These are phyloP conservation scores for Myanophis thanlyinensis DNA, from an alignment of 2,113 vertebrate genomes.

Conservation along the genomic window DNA sequence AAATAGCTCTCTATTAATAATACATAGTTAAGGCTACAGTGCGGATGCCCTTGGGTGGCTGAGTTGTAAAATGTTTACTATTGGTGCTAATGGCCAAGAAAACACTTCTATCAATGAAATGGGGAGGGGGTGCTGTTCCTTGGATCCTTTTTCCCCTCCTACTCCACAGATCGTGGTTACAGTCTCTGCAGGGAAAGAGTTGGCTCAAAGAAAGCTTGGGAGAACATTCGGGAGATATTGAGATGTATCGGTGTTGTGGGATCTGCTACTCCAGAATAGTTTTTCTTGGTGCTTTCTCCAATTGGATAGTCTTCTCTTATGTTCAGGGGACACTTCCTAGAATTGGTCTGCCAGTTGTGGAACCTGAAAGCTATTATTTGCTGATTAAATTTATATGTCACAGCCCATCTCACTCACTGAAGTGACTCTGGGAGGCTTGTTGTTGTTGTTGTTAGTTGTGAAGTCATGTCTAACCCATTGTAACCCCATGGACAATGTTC, in stretches of 20 bases:
- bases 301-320: neutral
- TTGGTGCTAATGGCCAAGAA: conserved; percentile 23
- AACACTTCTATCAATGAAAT: neutral
- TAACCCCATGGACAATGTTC: too few relatives aligned
- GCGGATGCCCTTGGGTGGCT: conserved; percentile 34
- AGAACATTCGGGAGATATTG: too few relatives aligned
- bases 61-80: conserved; percentile 23
- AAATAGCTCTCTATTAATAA: conserved; percentile 62
- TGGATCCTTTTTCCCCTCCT: neutral
- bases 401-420: neutral
- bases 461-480: too few relatives aligned
- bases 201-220: neutral
- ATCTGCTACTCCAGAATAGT: neutral
- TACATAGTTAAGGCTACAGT: conserved; percentile 54
- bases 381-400: neutral
- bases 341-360: neutral
- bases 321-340: neutral
- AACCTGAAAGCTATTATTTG: neutral
- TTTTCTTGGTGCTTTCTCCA: neutral
- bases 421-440: neutral
- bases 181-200: neutral
- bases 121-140: neutral
- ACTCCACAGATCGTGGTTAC: neutral
- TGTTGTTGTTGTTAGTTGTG: too few relatives aligned
- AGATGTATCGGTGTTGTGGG: too few relatives aligned